Evolutionary conservation across 2,888 invertebrate species (phyloP).

Genomic region (Dolichopus griseipennis): DNA sequence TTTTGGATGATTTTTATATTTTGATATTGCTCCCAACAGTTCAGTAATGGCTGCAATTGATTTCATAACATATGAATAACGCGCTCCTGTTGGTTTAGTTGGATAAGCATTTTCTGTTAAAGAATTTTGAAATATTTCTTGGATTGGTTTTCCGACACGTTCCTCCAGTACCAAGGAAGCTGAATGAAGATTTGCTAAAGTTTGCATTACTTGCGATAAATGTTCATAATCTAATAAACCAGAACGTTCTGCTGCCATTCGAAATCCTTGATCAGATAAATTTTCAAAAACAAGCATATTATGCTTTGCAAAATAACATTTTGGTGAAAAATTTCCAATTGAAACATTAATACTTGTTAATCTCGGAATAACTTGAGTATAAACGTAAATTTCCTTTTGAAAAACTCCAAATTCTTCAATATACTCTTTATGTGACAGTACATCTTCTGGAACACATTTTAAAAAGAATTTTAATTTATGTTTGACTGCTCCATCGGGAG

Average conservation of each 20-base stretch:
- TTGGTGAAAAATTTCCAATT: conserved; percentile 35
- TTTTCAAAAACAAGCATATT: conserved; percentile 44
- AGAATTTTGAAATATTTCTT: conserved; percentile 30
- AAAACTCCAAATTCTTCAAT: conserved; percentile 45
- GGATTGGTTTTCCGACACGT: conserved; percentile 24
- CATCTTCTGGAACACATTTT: conserved; percentile 50
- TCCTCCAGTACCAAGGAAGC: conserved; percentile 43
- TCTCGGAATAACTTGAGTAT: conserved; percentile 40
- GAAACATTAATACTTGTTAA: conserved; percentile 31
- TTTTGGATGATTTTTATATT: conserved; percentile 28
- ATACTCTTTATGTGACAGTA: conserved; percentile 46
- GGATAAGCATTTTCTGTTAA: conserved; percentile 42
- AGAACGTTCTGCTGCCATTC: conserved; percentile 32
- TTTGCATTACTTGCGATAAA: conserved; percentile 38
- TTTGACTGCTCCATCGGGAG: conserved; percentile 22
- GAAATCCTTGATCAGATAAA: conserved; percentile 34
- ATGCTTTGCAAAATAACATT: conserved; percentile 40
- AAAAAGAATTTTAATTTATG: conserved; percentile 47
- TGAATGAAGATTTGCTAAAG: conserved; percentile 43
- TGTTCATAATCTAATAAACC: conserved; percentile 39
- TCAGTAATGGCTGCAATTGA: conserved; percentile 34
- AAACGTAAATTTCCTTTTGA: conserved; percentile 45
- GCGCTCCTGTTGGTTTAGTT: conserved; percentile 25
- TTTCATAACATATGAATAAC: conserved; percentile 31
- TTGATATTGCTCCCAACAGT: conserved; percentile 33